Percentiles rank a stretch among this genome's conserved stretches.
phyloP scores from a whole-genome alignment of 2,113 vertebrate species.

The Heterotis niloticus region DNA sequence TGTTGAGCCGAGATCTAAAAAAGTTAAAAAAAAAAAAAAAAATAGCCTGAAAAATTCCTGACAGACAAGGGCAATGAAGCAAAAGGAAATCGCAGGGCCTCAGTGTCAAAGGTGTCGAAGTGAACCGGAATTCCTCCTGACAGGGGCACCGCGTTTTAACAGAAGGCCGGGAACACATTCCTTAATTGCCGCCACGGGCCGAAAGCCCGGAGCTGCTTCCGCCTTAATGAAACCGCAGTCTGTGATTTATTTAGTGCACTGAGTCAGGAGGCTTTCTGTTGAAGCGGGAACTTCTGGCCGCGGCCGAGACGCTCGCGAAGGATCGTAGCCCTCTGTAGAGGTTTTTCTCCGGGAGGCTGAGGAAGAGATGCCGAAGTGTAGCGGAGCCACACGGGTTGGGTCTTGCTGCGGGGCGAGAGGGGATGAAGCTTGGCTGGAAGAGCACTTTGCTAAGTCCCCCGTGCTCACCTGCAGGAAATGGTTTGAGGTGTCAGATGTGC shows the following conservation, averaged over 20 bases:
- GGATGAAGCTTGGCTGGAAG: background rate
- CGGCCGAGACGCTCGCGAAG: background rate
- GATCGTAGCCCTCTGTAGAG: background rate
- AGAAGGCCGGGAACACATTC: slow-evolving; percentile 5
- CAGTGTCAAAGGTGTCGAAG: slow-evolving; percentile 12
- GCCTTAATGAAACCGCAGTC: slow-evolving; percentile 10
- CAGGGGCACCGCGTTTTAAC: background rate
- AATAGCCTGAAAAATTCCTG: background rate
- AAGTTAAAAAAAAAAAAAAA: background rate
- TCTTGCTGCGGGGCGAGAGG: background rate
- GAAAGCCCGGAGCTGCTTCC: background rate
- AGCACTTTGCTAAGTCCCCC: slow-evolving; percentile 16
- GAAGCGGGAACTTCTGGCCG: background rate
- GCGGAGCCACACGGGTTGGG: background rate
- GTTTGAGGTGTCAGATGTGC: slow-evolving; percentile 54
- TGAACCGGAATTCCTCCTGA: background rate
- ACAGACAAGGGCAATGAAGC: background rate
- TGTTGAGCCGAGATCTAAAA: background rate
- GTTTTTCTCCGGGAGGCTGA: no score
- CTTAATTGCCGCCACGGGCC: slow-evolving; percentile 16
- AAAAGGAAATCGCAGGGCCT: background rate
- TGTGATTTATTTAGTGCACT: slow-evolving; percentile 19
- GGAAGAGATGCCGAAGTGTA: background rate
- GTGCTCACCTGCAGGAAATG: slow-evolving; percentile 43
- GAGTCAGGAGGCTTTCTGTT: slow-evolving; percentile 1